These are phyloP conservation scores for Amphipoea oculea DNA, from an alignment of 2,888 invertebrate species.

Conservation along the genomic window DNA sequence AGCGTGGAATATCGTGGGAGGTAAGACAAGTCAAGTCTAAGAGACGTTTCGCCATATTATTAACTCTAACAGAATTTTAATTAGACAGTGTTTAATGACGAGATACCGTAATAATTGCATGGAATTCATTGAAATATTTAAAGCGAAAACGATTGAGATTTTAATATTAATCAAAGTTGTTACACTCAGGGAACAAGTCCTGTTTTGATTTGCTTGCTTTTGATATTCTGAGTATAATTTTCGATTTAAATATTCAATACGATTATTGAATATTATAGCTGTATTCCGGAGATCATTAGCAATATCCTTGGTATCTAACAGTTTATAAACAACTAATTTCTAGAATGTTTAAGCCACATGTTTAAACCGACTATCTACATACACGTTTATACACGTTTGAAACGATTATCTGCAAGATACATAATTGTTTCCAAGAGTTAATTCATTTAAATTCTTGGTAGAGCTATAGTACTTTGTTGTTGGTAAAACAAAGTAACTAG, in stretches of 20 bases:
- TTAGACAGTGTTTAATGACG: constrained; percentile 31
- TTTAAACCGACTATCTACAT: constrained; percentile 32
- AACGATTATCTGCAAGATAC: constrained; percentile 7
- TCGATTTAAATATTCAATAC: constrained; percentile 18
- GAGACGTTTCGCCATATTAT: constrained; percentile 44
- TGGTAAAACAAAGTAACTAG: constrained; percentile 21
- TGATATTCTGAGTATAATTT: constrained; percentile 24
- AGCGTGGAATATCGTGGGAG: constrained; percentile 43
- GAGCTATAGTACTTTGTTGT: constrained; percentile 31
- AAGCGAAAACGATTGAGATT: constrained; percentile 33
- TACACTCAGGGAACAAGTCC: constrained; percentile 5
- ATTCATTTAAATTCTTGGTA: constrained; percentile 36
- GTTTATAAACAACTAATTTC: constrained; percentile 38
- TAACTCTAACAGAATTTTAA: constrained; percentile 41
- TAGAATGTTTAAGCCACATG: constrained; percentile 34
- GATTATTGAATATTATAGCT: constrained; percentile 8
- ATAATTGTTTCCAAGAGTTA: constrained; percentile 39
- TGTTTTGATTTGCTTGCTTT: constrained; percentile 19
- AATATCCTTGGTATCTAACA: constrained; percentile 22
- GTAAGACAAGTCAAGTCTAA: constrained; percentile 16
- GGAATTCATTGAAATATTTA: constrained; percentile 52
- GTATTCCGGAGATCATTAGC: constrained; percentile 15
- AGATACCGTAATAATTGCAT: constrained; percentile 31
- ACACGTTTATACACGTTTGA: neutral
- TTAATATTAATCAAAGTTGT: constrained; percentile 50